Evolutionary conservation across 2,888 invertebrate genomes (phyloP), one percentile per base, ranked within the genome.

Genomic region (Augochlorella aurata): DNA sequence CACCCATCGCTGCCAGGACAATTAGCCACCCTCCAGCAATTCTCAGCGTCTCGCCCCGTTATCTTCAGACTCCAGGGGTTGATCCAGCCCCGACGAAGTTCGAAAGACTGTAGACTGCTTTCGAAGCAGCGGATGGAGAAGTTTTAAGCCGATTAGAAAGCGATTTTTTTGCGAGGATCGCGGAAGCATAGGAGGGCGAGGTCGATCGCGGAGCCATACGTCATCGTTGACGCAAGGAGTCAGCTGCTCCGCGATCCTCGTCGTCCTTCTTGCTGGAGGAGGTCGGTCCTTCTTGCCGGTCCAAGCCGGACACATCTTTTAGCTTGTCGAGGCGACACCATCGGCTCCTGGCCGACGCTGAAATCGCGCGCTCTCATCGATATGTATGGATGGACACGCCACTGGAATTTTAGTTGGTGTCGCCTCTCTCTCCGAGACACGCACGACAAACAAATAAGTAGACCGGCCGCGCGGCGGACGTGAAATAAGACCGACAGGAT

Each of bases 341-440:
- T 81, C 85, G 82, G 72, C 77, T 74, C 65, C 74, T 38, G 69
- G 47, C 70, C 71, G 74, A 76, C 81, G 69, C 83, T 80, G 77
- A 83, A 77, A 81, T 82, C 85, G 80, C 85, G 78, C 67, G 84
- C 83, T 82, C 90, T 91, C 91, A 92, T 93, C 92, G 92, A 92
- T 92, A 92, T 92, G 92, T 91, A 90, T 89, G 90, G 88, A 89
- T 89, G 90, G 90, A 91, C 90, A 90, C 91, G 89, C 85, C 86
- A 81, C 77, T 88, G 92, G 93, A 93, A 93, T 93, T 92, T 93
- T 92, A 93, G 93, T 92, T 93, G 92, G 91, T 89, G 86, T 89
- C 89, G 87, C 87, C 84, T 84, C 77, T 74, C 66, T 45, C 9
- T 69, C 61, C 68, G 83, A 61, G 77, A 77, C 83, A 77, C 83